These are phyloP conservation scores for Spea multiplicata DNA, from an alignment of 2,113 vertebrate species.

Conservation along the genomic window DNA sequence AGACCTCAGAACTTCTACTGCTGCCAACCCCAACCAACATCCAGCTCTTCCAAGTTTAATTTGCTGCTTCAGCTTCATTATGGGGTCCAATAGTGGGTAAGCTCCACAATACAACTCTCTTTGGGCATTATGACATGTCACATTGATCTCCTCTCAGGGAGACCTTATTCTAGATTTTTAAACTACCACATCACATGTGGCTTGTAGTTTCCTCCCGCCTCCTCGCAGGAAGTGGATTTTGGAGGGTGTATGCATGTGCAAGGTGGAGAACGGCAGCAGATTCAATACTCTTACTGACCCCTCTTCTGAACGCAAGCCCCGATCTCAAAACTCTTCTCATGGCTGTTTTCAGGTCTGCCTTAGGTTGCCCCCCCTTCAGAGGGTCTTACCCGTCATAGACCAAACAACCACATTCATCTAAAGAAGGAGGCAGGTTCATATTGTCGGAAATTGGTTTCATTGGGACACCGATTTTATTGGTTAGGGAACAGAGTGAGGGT, in stretches of 20 bases:
- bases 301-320: background rate
- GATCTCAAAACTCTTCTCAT: background rate
- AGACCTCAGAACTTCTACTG: background rate
- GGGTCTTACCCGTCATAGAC: constrained; percentile 94
- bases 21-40: background rate
- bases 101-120: background rate
- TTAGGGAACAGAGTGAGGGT: background rate
- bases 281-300: background rate
- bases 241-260: background rate
- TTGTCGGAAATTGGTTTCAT: background rate
- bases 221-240: constrained; percentile 20
- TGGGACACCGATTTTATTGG: background rate
- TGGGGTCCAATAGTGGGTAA: background rate
- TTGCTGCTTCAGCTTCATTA: background rate
- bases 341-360: constrained; percentile 72
- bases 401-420: constrained; percentile 75
- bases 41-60: constrained; percentile 1
- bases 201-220: constrained; percentile 7
- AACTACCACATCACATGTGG: background rate
- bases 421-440: background rate
- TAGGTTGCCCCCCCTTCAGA: constrained; percentile 84
- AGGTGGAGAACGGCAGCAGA: background rate
- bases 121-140: background rate
- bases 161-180: background rate
- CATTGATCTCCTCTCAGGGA: background rate